These are phyloP conservation scores for Halyomorpha halys DNA, from an alignment of 1,140 invertebrate species.

Conservation along the genomic window DNA sequence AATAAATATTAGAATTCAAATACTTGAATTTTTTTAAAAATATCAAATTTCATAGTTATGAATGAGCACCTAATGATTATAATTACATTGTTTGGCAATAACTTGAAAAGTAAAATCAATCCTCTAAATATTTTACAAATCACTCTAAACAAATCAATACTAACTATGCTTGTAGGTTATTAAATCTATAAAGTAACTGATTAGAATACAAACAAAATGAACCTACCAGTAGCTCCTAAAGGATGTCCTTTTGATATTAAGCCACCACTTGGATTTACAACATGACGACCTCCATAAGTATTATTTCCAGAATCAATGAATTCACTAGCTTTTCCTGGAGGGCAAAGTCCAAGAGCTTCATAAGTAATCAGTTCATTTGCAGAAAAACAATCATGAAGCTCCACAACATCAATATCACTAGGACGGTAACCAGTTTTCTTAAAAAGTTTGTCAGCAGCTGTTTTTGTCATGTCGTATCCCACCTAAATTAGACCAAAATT, in stretches of 20 bases:
- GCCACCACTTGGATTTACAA: slow-evolving; percentile 95
- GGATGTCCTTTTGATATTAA: slow-evolving; percentile 98
- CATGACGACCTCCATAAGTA: slow-evolving; percentile 95
- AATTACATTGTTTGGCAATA: too few species aligned
- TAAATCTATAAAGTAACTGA: too few species aligned
- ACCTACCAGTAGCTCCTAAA: slow-evolving; percentile 83
- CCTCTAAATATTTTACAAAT: too few species aligned
- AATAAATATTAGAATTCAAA: too few species aligned
- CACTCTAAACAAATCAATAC: too few species aligned
- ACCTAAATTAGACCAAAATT: slow-evolving; percentile 53
- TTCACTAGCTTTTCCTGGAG: slow-evolving; percentile 78
- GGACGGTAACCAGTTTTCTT: slow-evolving; percentile 64
- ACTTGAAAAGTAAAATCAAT: too few species aligned
- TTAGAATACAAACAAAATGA: too few species aligned
- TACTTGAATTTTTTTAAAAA: too few species aligned
- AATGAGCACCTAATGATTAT: too few species aligned
- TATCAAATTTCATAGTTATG: too few species aligned
- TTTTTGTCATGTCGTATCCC: slow-evolving; percentile 90
- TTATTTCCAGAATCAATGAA: slow-evolving; percentile 90
- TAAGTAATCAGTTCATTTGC: slow-evolving; percentile 97
- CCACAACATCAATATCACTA: slow-evolving; percentile 85
- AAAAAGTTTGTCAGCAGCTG: slow-evolving; percentile 71
- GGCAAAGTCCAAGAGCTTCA: slow-evolving; percentile 89
- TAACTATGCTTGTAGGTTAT: too few species aligned
- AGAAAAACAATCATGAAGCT: slow-evolving; percentile 99